phyloP scores from a whole-genome alignment of 2,888 invertebrate species.

The Mimas tiliae region DNA sequence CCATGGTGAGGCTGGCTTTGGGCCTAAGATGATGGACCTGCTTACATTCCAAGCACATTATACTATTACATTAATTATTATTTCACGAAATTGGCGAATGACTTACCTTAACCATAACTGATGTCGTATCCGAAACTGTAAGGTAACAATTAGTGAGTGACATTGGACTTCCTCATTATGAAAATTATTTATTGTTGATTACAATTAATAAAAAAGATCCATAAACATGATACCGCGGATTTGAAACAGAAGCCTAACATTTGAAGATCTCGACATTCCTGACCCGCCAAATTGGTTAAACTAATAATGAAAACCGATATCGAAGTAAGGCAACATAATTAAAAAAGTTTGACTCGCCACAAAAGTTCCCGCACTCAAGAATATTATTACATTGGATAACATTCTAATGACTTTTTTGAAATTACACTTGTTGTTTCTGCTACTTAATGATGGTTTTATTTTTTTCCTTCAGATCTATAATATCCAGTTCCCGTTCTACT shows the following conservation, averaged over 20 bases:
- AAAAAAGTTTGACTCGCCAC: slow-evolving; percentile 48
- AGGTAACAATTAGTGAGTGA: slow-evolving; percentile 5
- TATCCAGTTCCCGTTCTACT: not conserved
- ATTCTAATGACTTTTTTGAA: slow-evolving; percentile 34
- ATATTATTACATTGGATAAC: slow-evolving; percentile 37
- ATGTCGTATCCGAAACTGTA: not conserved
- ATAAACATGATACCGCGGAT: too few relatives aligned
- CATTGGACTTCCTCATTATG: slow-evolving; percentile 1
- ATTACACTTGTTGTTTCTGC: slow-evolving; percentile 41
- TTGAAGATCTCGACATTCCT: slow-evolving; percentile 37
- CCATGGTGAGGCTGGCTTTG: too few relatives aligned
- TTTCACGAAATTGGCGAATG: too few relatives aligned
- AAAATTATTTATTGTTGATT: not conserved
- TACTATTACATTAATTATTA: not conserved
- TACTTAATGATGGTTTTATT: slow-evolving; percentile 40
- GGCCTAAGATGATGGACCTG: too few relatives aligned
- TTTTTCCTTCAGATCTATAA: slow-evolving; percentile 20
- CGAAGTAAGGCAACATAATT: slow-evolving; percentile 50
- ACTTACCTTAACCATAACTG: too few relatives aligned
- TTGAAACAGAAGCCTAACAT: not conserved
- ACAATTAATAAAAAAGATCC: too few relatives aligned
- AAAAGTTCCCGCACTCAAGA: slow-evolving; percentile 40
- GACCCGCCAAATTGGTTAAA: slow-evolving; percentile 36
- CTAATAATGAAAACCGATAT: slow-evolving; percentile 40
- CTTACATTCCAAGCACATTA: too few relatives aligned